These are phyloP conservation scores for Apotomis turbidana DNA, from an alignment of 2,888 invertebrate species.

Conservation along the genomic window DNA sequence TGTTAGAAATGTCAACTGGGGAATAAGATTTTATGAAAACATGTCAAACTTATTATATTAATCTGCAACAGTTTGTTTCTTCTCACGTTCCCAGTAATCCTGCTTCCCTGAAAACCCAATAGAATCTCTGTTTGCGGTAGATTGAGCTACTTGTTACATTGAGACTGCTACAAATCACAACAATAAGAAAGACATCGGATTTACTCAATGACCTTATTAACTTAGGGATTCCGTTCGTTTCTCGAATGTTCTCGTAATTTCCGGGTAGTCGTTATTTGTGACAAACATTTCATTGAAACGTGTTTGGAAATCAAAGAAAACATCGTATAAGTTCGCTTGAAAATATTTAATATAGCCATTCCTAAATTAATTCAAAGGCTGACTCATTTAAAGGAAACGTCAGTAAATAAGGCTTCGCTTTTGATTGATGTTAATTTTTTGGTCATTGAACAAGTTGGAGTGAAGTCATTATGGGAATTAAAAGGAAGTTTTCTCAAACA, in stretches of 20 bases:
- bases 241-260: conserved; percentile 15
- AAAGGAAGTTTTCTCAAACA: no score
- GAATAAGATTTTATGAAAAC: no score
- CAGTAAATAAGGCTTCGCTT: not conserved
- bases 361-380: not conserved
- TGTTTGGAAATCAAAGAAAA: not conserved
- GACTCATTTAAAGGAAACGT: no score
- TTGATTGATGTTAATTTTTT: no score
- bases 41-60: no score
- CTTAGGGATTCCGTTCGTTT: conserved; percentile 12
- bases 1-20: no score
- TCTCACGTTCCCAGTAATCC: not conserved
- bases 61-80: no score
- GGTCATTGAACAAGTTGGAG: no score
- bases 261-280: conserved; percentile 6
- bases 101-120: no score
- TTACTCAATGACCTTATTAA: conserved; percentile 7
- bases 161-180: not conserved
- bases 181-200: conserved; percentile 4
- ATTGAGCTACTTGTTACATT: not conserved
- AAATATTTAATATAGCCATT: not conserved
- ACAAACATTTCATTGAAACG: conserved; percentile 1
- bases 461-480: no score
- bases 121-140: no score
- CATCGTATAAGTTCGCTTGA: not conserved